Percentiles rank a stretch among this genome's conserved stretches.
Conservation (phyloP, 2,113 vertebrate genomes). For the Gymnobelideus leadbeateri region DNA sequence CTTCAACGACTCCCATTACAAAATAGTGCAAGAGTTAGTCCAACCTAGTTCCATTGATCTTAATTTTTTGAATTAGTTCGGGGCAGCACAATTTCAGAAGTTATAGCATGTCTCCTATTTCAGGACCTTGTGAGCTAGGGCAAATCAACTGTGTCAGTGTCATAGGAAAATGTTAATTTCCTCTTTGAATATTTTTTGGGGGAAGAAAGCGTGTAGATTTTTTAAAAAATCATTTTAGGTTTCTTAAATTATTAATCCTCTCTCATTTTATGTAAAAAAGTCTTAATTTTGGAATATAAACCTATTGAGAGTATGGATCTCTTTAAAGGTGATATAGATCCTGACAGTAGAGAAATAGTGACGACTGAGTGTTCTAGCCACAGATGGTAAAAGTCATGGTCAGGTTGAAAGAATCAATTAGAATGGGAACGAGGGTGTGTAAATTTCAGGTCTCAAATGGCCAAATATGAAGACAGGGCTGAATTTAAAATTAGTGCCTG, state of each 20-base stretch:
- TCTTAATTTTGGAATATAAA: slow-evolving; percentile 78
- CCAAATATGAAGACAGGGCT: slow-evolving; percentile 80
- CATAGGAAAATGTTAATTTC: slow-evolving; percentile 12
- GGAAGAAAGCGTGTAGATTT: slow-evolving; percentile 40
- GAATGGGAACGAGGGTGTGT: slow-evolving; percentile 78
- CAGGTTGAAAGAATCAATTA: slow-evolving; percentile 86
- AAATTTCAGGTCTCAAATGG: slow-evolving; percentile 84
- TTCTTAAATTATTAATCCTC: slow-evolving; percentile 53
- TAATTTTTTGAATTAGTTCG: background rate
- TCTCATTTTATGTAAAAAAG: slow-evolving; percentile 75
- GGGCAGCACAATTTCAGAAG: background rate
- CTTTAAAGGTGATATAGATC: slow-evolving; percentile 74
- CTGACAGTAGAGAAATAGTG: slow-evolving; percentile 74
- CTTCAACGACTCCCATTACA: slow-evolving; percentile 1
- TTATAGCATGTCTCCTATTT: slow-evolving; percentile 38
- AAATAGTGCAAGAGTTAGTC: background rate
- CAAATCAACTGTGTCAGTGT: slow-evolving; percentile 6
- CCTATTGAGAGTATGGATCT: slow-evolving; percentile 57
- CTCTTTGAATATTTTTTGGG: slow-evolving; percentile 55
- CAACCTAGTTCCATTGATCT: slow-evolving; percentile 2
- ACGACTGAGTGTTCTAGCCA: slow-evolving; percentile 66
- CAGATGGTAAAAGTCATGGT: slow-evolving; percentile 79
- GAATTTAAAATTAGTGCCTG: slow-evolving; percentile 80
- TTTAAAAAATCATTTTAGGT: slow-evolving; percentile 61
- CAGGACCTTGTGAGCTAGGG: background rate